phyloP scores from a whole-genome alignment of 2,888 invertebrate genomes.

The Heliothis peltigera region DNA sequence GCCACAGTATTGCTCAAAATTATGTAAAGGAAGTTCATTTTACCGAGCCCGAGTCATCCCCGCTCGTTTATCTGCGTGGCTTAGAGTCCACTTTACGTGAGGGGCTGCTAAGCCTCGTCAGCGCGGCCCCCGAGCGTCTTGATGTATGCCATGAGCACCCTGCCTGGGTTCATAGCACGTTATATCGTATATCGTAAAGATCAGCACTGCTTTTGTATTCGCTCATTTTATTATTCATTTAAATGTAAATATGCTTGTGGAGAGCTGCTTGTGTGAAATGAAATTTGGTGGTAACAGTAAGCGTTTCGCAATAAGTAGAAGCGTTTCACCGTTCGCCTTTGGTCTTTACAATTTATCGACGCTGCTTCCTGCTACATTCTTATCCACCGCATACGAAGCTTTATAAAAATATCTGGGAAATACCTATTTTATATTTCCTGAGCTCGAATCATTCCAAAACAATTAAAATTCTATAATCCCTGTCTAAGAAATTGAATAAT shows the following conservation, averaged over 20 bases:
- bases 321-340: too few species aligned
- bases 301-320: not conserved
- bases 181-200: conserved; percentile 58
- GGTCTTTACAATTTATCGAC: too few species aligned
- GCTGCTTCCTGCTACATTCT: too few species aligned
- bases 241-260: conserved; percentile 46
- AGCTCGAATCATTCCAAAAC: too few species aligned
- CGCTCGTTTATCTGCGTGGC: conserved; percentile 26
- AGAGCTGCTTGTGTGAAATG: conserved; percentile 11
- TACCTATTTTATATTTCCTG: too few species aligned
- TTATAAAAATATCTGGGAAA: too few species aligned
- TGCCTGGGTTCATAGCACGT: conserved; percentile 51
- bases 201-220: conserved; percentile 44
- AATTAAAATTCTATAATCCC: too few species aligned
- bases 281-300: conserved; percentile 7
- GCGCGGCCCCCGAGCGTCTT: conserved; percentile 15
- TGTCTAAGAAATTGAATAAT: too few species aligned
- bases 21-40: not conserved
- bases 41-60: conserved; percentile 16
- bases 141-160: conserved; percentile 8
- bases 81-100: conserved; percentile 43
- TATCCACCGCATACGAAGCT: too few species aligned
- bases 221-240: conserved; percentile 38
- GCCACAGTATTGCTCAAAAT: not conserved
- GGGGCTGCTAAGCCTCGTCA: conserved; percentile 51